Conservation (phyloP, 2,113 vertebrate species). For the Urocolius indicus region DNA sequence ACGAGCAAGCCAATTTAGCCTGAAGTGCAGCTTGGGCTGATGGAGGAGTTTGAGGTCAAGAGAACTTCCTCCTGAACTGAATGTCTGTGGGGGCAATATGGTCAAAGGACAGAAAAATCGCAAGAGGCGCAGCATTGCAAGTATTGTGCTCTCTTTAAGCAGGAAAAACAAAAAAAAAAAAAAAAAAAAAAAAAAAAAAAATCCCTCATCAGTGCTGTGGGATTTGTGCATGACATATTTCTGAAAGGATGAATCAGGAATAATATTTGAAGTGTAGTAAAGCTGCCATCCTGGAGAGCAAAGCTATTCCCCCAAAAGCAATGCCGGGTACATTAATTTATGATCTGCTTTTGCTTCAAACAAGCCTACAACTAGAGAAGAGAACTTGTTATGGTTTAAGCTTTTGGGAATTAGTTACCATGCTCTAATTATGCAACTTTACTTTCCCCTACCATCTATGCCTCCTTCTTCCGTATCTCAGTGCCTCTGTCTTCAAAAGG, state of each 20-base stretch:
- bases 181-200: background rate
- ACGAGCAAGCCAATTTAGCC: background rate
- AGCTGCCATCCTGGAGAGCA: background rate
- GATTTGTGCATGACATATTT: background rate
- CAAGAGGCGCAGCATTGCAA: background rate
- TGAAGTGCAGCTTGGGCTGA: background rate
- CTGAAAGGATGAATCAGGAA: background rate
- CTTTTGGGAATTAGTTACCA: background rate
- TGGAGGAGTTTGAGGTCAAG: background rate
- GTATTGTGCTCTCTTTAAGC: background rate
- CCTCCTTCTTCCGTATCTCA: background rate
- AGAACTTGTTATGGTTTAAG: background rate
- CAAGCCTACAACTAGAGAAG: background rate
- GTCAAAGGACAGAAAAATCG: background rate
- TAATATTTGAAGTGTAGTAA: background rate
- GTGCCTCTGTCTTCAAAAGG: background rate
- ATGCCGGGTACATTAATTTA: background rate
- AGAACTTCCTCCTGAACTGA: background rate
- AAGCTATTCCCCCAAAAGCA: background rate
- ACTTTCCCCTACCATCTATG: background rate
- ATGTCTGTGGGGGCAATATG: background rate
- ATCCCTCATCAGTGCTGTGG: background rate
- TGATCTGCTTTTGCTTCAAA: background rate
- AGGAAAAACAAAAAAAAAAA: no score
- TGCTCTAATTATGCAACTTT: background rate